Conservation (phyloP, 2,888 invertebrate genomes). For the Linnaemya vulpina region DNA sequence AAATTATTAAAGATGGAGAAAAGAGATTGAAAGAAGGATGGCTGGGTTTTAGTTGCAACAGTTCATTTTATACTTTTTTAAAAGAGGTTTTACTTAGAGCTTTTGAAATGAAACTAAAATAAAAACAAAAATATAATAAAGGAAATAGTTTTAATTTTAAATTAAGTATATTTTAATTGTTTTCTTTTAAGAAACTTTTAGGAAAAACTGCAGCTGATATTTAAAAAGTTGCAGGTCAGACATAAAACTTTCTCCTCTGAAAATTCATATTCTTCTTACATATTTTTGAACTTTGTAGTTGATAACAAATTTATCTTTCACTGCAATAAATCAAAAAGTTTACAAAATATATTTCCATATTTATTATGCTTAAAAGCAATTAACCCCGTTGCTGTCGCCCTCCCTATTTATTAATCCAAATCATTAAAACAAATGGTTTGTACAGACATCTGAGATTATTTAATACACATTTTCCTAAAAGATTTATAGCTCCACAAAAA, state of each 20-base stretch:
- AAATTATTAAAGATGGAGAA: constrained; percentile 51
- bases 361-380: constrained; percentile 11
- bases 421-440: neutral
- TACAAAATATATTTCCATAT: neutral
- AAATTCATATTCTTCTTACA: neutral
- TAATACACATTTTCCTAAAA: constrained; percentile 34
- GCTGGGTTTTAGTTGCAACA: too few relatives aligned
- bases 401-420: neutral
- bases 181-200: too few relatives aligned
- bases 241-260: too few relatives aligned
- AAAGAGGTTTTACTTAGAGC: too few relatives aligned
- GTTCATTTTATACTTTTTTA: too few relatives aligned
- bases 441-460: neutral
- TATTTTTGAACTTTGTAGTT: neutral
- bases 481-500: constrained; percentile 80
- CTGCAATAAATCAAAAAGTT: neutral
- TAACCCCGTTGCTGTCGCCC: neutral
- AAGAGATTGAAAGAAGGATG: constrained; percentile 18
- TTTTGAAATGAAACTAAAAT: too few relatives aligned
- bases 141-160: too few relatives aligned
- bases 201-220: too few relatives aligned
- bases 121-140: too few relatives aligned
- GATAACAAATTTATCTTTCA: neutral
- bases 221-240: too few relatives aligned
- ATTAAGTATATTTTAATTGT: too few relatives aligned